Base-by-base conservation (phyloP, 2,113 vertebrate genomes). In the Dryoscopus gambensis region DNA sequence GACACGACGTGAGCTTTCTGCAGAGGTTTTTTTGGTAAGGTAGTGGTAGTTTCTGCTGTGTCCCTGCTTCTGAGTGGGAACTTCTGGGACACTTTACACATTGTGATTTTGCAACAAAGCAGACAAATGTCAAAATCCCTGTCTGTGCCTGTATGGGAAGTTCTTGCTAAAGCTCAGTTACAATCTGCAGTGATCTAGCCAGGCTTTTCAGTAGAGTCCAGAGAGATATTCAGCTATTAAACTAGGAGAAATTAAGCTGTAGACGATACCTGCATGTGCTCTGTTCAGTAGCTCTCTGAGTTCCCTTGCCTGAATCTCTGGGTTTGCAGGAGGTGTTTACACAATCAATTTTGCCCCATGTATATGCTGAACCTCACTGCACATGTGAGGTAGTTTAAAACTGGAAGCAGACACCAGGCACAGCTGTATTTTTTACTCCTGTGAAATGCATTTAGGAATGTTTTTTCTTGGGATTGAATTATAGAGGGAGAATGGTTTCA, bases 391-490 rank as follows among this genome's bases (percentile, higher is more conserved):
- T 30, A 60, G 19, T 79, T 91, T 55, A 82, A 82, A 93, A 60
- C 24, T 62, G 56, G 27, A 75, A 87, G 60, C 40, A 87, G 39
- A 50, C 5, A 12, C 52, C 7, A 42, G 24, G n/a, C 37, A 75
- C n/a, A 68, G 23, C 40, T 79, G 0, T 20, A 13, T n/a, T 71
- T 78, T 71, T 49, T 39, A 46, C 11, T 71, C 13, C 13, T 27
- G 1, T 42, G 35, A 76, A 88, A 79, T 83, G 37, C 12, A 39
- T 27, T 79, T 83, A 37, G 31, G 31, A 53, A 62, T 46, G 13
- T 33, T 73, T 31, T 76, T 82, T 49, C 56, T 53, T 79, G 37
- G 50, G 37, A 76, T 94, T 92, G 89, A 65, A 47, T 84, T 74
- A 21, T 2, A 82, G 42, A 77, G 40, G 9, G 63, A 64, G 44